Evolutionary conservation across 2,888 invertebrate species (phyloP).

Genomic region (Drosophila merina): DNA sequence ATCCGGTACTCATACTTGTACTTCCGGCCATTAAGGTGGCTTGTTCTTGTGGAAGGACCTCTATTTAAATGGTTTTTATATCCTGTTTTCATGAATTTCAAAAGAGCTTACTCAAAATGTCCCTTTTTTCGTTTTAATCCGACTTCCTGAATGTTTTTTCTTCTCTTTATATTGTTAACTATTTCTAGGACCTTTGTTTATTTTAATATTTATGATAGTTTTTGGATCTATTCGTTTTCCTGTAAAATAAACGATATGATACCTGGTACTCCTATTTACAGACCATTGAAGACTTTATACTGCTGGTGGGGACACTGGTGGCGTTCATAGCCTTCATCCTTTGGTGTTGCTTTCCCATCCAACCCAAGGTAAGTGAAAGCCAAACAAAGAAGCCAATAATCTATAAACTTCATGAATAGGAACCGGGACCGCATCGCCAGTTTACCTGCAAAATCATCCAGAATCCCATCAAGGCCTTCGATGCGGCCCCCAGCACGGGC

Average conservation of each 20-base stretch:
- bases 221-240: no score
- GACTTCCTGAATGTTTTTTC: no score
- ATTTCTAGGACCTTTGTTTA: no score
- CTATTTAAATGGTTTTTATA: not conserved
- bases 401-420: slow-evolving; percentile 55
- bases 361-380: slow-evolving; percentile 83
- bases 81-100: no score
- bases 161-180: no score
- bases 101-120: no score
- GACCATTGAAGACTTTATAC: slow-evolving; percentile 87
- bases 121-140: no score
- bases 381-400: no score
- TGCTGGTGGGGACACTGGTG: slow-evolving; percentile 86
- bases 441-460: slow-evolving; percentile 83
- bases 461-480: slow-evolving; percentile 73
- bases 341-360: slow-evolving; percentile 87
- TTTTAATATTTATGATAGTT: no score
- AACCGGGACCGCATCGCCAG: slow-evolving; percentile 82
- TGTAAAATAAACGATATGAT: no score
- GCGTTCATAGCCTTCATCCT: slow-evolving; percentile 87
- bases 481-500: slow-evolving; percentile 53
- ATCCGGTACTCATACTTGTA: not conserved
- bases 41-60: not conserved
- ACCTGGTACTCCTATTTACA: slow-evolving; percentile 66
- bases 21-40: no score